These are phyloP conservation scores for Whitmania pigra DNA, from an alignment of 1,140 invertebrate species.

Conservation along the genomic window DNA sequence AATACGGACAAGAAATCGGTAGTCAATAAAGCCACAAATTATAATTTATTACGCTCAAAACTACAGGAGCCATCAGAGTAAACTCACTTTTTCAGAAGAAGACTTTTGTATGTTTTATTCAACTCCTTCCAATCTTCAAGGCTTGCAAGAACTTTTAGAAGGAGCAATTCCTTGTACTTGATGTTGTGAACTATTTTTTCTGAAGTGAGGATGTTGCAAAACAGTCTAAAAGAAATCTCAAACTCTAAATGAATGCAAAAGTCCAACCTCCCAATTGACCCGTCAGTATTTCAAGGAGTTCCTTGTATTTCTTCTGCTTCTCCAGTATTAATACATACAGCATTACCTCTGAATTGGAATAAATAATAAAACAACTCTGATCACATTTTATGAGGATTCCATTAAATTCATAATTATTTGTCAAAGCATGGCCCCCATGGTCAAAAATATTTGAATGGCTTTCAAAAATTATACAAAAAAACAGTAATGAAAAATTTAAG, in stretches of 20 bases:
- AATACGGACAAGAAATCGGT: not conserved
- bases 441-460: no score
- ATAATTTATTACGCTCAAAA: not conserved
- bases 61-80: slow-evolving; percentile 18
- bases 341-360: slow-evolving; percentile 56
- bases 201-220: no score
- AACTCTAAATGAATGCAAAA: not conserved
- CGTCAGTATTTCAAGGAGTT: slow-evolving; percentile 64
- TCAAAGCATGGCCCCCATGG: no score
- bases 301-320: slow-evolving; percentile 64
- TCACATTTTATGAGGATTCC: no score
- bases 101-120: slow-evolving; percentile 57
- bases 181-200: slow-evolving; percentile 1
- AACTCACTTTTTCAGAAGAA: slow-evolving; percentile 54
- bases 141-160: slow-evolving; percentile 50
- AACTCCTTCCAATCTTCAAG: slow-evolving; percentile 57
- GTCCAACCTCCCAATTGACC: slow-evolving; percentile 53
- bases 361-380: no score
- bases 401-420: no score
- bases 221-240: not conserved
- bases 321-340: slow-evolving; percentile 81
- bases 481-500: no score
- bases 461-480: no score
- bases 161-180: slow-evolving; percentile 1
- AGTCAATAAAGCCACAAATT: not conserved